phyloP scores from a whole-genome alignment of 2,113 vertebrate genomes.

The Lophochroa leadbeateri region DNA sequence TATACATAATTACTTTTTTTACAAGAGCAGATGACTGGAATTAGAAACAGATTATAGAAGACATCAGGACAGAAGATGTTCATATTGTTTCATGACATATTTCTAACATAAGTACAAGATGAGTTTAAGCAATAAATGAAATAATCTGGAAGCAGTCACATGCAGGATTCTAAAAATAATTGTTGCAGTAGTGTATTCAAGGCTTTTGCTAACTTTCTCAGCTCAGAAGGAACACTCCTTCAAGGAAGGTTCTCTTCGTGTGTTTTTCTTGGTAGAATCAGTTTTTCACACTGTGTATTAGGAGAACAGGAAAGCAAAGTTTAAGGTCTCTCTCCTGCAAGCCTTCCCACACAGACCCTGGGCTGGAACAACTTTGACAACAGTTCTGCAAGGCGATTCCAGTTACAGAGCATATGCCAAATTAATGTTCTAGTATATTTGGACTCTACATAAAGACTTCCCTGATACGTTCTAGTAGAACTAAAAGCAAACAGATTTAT shows the following conservation, averaged over 20 bases:
- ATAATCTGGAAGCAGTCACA: background rate
- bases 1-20: background rate
- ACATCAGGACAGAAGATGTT: constrained; percentile 5
- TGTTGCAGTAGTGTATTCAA: background rate
- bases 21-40: background rate
- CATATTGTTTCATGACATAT: background rate
- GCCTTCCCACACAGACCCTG: background rate
- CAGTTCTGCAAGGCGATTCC: background rate
- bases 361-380: background rate
- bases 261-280: background rate
- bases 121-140: background rate
- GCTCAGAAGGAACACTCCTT: background rate
- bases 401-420: background rate
- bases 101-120: background rate
- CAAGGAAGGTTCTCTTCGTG: background rate
- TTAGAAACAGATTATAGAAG: constrained; percentile 4
- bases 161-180: background rate
- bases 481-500: constrained; percentile 1
- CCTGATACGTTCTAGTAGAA: background rate
- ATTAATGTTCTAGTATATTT: background rate
- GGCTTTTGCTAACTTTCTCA: background rate
- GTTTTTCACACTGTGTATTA: background rate
- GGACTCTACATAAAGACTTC: background rate
- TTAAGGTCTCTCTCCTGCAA: background rate
- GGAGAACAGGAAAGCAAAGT: background rate